Percentiles rank a stretch among this genome's conserved stretches.
Conservation (phyloP, 1,140 invertebrate genomes). For the Heliconius eleuchia region DNA sequence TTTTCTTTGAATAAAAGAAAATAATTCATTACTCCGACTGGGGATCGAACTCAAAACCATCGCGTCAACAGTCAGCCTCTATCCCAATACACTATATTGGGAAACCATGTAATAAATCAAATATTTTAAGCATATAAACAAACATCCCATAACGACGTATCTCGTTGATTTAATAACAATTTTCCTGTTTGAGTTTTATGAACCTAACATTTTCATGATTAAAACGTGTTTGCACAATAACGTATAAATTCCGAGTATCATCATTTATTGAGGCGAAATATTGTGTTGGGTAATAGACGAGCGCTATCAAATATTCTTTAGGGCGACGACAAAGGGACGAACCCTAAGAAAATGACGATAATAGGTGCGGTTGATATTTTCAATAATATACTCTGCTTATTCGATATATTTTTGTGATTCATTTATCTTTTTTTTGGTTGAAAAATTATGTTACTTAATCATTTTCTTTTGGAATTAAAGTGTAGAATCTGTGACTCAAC, state of each 20-base stretch:
- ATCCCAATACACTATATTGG: too few species aligned
- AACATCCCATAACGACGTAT: neutral
- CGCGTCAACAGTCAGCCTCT: neutral
- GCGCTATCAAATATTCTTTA: constrained; percentile 55
- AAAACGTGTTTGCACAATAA: constrained; percentile 23
- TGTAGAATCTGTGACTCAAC: too few species aligned
- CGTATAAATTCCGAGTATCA: constrained; percentile 64
- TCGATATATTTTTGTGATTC: constrained; percentile 8
- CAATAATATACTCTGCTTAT: constrained; percentile 8
- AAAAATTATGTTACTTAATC: neutral
- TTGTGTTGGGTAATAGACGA: constrained; percentile 64
- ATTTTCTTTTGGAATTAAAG: too few species aligned
- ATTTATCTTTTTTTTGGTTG: neutral
- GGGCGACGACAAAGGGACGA: constrained; percentile 37
- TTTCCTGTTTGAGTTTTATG: constrained; percentile 3
- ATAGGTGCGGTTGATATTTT: constrained; percentile 36
- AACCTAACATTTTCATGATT: constrained; percentile 12
- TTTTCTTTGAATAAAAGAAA: too few species aligned
- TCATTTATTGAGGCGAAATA: constrained; percentile 58
- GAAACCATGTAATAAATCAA: neutral
- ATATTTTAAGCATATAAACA: neutral
- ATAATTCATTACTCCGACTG: neutral
- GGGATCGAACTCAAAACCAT: neutral
- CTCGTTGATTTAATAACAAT: constrained; percentile 12
- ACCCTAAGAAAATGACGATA: constrained; percentile 29